phyloP scores from a whole-genome alignment of 2,888 invertebrate genomes.

The Corbicula japonica region DNA sequence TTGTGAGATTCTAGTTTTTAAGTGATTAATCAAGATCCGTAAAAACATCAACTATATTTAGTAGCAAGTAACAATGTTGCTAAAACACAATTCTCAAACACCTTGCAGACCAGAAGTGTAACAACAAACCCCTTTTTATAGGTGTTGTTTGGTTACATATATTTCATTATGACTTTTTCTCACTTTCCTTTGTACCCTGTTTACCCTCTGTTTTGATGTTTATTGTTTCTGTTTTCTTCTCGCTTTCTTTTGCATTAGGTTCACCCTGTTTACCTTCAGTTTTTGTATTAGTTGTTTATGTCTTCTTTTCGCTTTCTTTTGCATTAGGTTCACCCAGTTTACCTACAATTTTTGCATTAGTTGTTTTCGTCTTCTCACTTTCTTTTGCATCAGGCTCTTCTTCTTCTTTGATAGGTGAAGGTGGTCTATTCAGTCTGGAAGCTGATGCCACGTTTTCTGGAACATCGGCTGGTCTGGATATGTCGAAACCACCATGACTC shows the following conservation, averaged over 20 bases:
- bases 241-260: not conserved
- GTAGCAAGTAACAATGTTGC: no score
- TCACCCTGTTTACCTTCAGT: not conserved
- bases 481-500: not conserved
- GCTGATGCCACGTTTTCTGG: constrained; percentile 11
- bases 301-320: not conserved
- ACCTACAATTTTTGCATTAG: not conserved
- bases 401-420: constrained; percentile 57
- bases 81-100: no score
- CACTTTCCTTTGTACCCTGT: not conserved
- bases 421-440: constrained; percentile 16
- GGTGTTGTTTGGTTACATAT: no score
- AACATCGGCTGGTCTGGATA: constrained; percentile 6
- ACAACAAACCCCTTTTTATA: no score
- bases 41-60: no score
- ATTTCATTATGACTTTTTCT: no score
- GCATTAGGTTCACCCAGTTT: not conserved
- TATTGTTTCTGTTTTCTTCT: not conserved
- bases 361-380: constrained; percentile 3
- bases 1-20: no score
- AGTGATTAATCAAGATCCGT: no score
- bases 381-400: constrained; percentile 26
- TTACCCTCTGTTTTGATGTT: not conserved
- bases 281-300: not conserved
- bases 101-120: no score